Evolutionary conservation across 2,113 vertebrate genomes (phyloP).

Genomic region (Campylomormyrus numenius): DNA sequence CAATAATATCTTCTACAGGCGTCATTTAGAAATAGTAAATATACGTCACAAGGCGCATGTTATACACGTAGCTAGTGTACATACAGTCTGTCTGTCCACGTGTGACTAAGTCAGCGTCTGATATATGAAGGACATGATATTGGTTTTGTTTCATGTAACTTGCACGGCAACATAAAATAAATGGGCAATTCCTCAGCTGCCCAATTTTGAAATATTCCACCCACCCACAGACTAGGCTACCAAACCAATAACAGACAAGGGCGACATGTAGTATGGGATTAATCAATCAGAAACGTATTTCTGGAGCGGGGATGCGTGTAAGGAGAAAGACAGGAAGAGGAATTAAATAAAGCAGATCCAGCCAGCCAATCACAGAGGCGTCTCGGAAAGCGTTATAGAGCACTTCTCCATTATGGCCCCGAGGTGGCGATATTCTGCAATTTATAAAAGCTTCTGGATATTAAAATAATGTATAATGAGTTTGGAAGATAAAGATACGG

Average conservation of each 20-base stretch:
- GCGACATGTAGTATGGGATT: constrained; percentile 5
- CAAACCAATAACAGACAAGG: constrained; percentile 20
- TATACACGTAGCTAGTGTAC: background rate
- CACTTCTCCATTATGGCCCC: background rate
- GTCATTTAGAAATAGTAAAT: background rate
- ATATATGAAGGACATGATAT: background rate
- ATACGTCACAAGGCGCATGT: background rate
- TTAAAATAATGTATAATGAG: background rate
- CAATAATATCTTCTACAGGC: background rate
- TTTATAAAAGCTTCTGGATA: background rate
- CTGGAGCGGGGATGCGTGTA: constrained; percentile 19
- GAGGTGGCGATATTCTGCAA: background rate
- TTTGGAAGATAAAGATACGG: background rate
- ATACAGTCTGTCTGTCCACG: background rate
- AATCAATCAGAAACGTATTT: constrained; percentile 31
- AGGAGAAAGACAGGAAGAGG: constrained; percentile 24
- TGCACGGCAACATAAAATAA: background rate
- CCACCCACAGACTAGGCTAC: constrained; percentile 30
- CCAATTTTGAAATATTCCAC: constrained; percentile 51
- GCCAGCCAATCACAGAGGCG: background rate
- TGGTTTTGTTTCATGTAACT: constrained; percentile 1
- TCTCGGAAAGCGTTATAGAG: background rate
- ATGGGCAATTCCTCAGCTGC: constrained; percentile 29
- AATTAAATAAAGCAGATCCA: constrained; percentile 21
- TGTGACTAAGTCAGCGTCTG: background rate